phyloP scores from a whole-genome alignment of 2,797 vertebrate genomes.

The Lycodopsis pacificus region DNA sequence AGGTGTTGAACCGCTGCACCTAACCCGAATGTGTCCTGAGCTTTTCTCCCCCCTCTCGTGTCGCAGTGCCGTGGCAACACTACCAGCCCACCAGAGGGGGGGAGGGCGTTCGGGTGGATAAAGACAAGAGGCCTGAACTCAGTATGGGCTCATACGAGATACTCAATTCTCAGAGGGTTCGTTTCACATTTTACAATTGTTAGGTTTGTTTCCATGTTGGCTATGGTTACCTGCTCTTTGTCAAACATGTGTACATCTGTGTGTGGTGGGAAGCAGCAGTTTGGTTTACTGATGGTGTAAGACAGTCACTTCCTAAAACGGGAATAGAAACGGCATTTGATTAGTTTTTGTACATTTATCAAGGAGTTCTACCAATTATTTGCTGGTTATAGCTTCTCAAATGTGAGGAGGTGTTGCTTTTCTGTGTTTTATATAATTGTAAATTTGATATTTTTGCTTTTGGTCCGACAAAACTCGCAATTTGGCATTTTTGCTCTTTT shows the following conservation, averaged over 20 bases:
- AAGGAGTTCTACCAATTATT: not conserved
- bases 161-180: conserved; percentile 72
- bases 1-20: not conserved
- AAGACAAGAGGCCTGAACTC: conserved; percentile 80
- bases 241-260: not conserved
- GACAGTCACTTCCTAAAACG: not conserved
- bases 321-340: not conserved
- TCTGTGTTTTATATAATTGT: not conserved
- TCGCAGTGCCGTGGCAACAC: conserved; percentile 83
- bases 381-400: not conserved
- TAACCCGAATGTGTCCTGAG: no score
- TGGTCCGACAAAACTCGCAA: not conserved
- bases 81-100: conserved; percentile 81
- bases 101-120: conserved; percentile 77
- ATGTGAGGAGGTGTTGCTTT: not conserved
- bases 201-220: not conserved
- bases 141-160: conserved; percentile 85
- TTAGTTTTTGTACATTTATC: not conserved
- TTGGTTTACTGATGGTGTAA: not conserved
- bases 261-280: not conserved
- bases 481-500: not conserved
- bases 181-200: not conserved
- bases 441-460: not conserved
- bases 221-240: rapidly evolving
- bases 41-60: conserved; percentile 2